phyloP scores from a whole-genome alignment of 2,888 invertebrate genomes.

The Drosophila demipolita region DNA sequence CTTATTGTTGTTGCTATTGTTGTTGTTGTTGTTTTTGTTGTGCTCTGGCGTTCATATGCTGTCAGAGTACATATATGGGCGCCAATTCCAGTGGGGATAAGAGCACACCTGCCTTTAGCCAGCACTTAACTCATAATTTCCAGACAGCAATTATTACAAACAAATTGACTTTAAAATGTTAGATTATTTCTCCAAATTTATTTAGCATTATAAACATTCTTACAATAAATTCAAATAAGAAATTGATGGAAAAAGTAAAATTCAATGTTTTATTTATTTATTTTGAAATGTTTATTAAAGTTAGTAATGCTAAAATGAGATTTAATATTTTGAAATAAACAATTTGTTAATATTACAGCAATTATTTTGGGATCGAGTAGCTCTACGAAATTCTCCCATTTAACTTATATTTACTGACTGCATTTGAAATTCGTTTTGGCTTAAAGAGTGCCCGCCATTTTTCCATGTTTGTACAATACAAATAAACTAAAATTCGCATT shows the following conservation, averaged over 20 bases:
- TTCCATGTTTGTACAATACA: slow-evolving; percentile 19
- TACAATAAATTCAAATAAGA: not conserved
- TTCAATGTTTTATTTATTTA: not conserved
- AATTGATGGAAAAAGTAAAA: not conserved
- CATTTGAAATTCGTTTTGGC: slow-evolving; percentile 11
- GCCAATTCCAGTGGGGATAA: slow-evolving; percentile 2
- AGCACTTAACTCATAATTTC: slow-evolving; percentile 3
- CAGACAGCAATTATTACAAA: not conserved
- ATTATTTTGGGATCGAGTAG: too few relatives aligned
- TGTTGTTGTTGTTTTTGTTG: slow-evolving; percentile 6
- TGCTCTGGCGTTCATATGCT: slow-evolving; percentile 13
- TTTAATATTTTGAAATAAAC: not conserved
- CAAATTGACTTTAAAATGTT: not conserved
- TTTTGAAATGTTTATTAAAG: not conserved
- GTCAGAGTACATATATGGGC: slow-evolving; percentile 15
- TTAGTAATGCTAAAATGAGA: not conserved
- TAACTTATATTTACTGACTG: not conserved
- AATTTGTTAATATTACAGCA: too few relatives aligned
- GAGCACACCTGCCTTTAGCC: slow-evolving; percentile 3
- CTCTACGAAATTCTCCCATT: too few relatives aligned
- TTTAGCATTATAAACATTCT: not conserved
- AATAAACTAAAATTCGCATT: slow-evolving; percentile 47
- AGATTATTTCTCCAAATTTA: not conserved
- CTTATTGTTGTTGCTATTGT: slow-evolving; percentile 14
- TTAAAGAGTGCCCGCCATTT: slow-evolving; percentile 24